phyloP scores from a whole-genome alignment of 2,113 vertebrate species.

The Nymphicus hollandicus region DNA sequence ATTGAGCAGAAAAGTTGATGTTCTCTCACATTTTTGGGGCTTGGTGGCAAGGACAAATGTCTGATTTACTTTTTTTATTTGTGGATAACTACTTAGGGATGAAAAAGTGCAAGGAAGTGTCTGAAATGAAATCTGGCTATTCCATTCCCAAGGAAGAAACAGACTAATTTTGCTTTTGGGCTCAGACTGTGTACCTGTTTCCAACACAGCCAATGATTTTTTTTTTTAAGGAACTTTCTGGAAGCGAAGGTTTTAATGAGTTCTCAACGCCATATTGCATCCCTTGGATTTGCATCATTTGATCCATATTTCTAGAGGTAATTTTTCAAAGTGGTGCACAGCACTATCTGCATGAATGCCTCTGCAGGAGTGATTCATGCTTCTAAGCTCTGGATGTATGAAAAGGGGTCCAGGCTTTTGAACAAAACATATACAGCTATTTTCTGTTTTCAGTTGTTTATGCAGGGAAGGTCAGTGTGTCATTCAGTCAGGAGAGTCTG shows the following conservation, averaged over 20 bases:
- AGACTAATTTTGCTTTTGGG: constrained; percentile 1
- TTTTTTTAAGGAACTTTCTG: constrained; percentile 29
- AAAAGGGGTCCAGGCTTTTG: not conserved
- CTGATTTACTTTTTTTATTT: not conserved
- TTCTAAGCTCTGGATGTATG: not conserved
- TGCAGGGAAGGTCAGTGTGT: not conserved
- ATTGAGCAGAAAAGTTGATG: not conserved
- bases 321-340: constrained; percentile 42
- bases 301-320: constrained; percentile 51
- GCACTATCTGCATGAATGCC: not conserved
- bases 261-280: not conserved
- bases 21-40: not conserved
- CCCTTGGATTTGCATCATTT: constrained; percentile 50
- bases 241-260: constrained; percentile 15
- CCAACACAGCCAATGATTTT: not conserved
- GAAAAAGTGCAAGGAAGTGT: not conserved
- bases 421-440: not conserved
- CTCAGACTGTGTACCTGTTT: not conserved
- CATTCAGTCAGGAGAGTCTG: not conserved
- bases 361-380: constrained; percentile 6
- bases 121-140: not conserved
- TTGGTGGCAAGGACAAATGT: not conserved
- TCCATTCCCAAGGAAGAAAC: constrained; percentile 1
- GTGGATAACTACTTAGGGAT: not conserved
- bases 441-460: not conserved